Conservation (phyloP, 2,797 vertebrate species). For the Eleutherodactylus coqui region DNA sequence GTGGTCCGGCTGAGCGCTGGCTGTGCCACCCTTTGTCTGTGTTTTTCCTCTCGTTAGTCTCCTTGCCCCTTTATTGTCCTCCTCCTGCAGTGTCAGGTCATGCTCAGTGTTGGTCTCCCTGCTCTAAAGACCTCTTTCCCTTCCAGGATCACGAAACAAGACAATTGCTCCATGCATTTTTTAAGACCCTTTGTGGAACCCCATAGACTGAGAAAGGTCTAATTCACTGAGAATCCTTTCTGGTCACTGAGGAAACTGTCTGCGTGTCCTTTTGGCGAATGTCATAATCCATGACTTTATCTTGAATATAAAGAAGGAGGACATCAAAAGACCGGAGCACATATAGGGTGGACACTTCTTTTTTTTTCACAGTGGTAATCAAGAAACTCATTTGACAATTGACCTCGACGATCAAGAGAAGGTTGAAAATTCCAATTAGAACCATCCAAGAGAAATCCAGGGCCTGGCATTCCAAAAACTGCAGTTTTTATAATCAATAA, state of each 20-base stretch:
- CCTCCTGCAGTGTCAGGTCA: conserved; percentile 80
- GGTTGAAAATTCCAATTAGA: conserved; percentile 34
- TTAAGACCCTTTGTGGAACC: conserved; percentile 82
- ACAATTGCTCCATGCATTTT: conserved; percentile 89
- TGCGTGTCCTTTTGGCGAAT: conserved; percentile 76
- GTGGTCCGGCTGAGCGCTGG: conserved; percentile 72
- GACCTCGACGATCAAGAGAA: conserved; percentile 73
- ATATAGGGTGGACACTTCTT: conserved; percentile 70
- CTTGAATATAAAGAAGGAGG: conserved; percentile 80
- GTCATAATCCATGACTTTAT: conserved; percentile 80
- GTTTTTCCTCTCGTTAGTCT: conserved; percentile 80
- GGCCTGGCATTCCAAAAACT: neutral
- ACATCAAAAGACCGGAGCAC: conserved; percentile 79
- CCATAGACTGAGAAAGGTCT: conserved; percentile 81
- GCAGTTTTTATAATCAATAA: neutral
- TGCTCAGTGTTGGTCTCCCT: conserved; percentile 79
- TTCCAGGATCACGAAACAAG: conserved; percentile 90
- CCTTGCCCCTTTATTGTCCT: conserved; percentile 83
- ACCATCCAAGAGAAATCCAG: neutral
- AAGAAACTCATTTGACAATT: conserved; percentile 69
- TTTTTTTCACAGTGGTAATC: conserved; percentile 72
- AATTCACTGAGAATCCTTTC: conserved; percentile 82
- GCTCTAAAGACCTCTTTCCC: conserved; percentile 75
- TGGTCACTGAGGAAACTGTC: conserved; percentile 78
- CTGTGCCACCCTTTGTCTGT: conserved; percentile 75